Evolutionary conservation across 2,888 invertebrate species (phyloP).

Genomic region (Drosophila pseudotalamancana): DNA sequence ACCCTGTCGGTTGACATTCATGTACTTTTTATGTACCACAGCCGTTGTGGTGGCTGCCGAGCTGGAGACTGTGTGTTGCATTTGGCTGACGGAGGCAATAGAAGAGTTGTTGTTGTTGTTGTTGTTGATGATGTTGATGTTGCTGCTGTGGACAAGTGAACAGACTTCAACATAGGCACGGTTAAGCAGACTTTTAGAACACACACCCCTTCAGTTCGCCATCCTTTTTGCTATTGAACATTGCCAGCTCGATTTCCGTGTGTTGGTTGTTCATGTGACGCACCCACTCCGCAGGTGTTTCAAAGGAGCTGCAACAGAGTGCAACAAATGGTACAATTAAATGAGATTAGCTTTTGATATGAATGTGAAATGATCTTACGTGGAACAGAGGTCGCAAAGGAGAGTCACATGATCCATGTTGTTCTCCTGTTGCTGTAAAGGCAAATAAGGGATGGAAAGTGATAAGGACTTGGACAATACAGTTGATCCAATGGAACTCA

Average conservation of each 20-base stretch:
- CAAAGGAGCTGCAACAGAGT: constrained; percentile 85
- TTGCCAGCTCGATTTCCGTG: constrained; percentile 91
- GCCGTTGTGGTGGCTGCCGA: constrained; percentile 8
- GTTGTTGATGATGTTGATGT: constrained; percentile 19
- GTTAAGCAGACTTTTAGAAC: constrained; percentile 85
- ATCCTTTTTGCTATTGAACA: constrained; percentile 84
- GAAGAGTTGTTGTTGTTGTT: constrained; percentile 3
- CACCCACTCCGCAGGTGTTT: constrained; percentile 94
- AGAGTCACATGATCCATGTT: constrained; percentile 88
- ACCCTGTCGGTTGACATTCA: constrained; percentile 23
- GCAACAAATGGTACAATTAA: no score
- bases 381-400: constrained; percentile 91
- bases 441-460: constrained; percentile 49
- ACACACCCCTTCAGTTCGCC: constrained; percentile 86
- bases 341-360: background rate
- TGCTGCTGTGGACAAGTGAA: constrained; percentile 63
- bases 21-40: constrained; percentile 31
- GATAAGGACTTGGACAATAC: constrained; percentile 47
- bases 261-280: constrained; percentile 93
- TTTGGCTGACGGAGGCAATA: constrained; percentile 30
- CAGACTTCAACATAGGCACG: constrained; percentile 61
- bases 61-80: constrained; percentile 27
- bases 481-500: constrained; percentile 62
- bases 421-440: constrained; percentile 86
- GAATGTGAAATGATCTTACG: constrained; percentile 83